phyloP scores from a whole-genome alignment of 2,113 vertebrate genomes.

The human (Homo sapiens) region DNA sequence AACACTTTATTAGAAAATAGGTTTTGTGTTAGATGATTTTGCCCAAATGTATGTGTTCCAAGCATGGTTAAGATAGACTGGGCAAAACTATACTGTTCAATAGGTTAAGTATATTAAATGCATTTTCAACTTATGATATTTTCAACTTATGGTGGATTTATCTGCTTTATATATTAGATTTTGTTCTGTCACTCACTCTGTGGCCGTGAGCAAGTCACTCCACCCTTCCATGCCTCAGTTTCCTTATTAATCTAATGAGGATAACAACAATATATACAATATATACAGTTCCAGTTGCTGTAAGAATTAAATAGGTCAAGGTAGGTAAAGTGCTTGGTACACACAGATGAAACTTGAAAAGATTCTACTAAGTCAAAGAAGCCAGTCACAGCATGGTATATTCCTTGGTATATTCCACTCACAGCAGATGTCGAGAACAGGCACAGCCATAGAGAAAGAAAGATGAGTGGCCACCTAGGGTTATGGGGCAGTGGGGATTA shows the following conservation, averaged over 20 bases:
- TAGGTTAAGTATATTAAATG: background rate
- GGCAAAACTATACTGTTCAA: background rate
- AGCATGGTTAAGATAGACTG: background rate
- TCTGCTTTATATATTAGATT: background rate
- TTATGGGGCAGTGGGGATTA: background rate
- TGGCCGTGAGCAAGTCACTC: background rate
- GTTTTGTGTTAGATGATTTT: background rate
- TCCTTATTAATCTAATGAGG: background rate
- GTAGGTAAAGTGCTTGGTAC: background rate
- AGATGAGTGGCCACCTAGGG: background rate
- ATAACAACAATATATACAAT: background rate
- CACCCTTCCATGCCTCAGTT: background rate
- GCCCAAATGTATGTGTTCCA: background rate
- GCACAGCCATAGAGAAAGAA: background rate
- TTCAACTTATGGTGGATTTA: background rate
- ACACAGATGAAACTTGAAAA: background rate
- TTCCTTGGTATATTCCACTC: background rate
- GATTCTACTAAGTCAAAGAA: background rate
- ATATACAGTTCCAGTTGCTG: background rate
- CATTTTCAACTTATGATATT: background rate
- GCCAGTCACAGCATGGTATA: background rate
- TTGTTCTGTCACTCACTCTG: background rate
- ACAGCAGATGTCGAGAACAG: background rate
- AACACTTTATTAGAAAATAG: background rate
- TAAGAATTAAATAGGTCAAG: background rate